A percentile compares a stretch with the other conserved stretches of the same genome.
Conservation (phyloP, 2,113 vertebrate genomes). For the Laticauda colubrina region DNA sequence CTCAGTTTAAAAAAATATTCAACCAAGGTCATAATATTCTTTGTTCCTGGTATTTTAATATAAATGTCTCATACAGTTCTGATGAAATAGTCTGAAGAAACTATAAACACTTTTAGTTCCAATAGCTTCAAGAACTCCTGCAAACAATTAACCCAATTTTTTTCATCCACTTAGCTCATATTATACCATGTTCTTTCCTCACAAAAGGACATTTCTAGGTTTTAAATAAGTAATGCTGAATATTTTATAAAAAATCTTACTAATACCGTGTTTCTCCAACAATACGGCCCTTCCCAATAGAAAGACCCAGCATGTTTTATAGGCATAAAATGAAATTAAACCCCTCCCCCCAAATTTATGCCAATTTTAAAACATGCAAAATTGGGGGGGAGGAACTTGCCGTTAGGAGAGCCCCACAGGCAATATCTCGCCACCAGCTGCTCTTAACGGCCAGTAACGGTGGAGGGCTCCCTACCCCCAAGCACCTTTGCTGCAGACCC, state of each 20-base stretch:
- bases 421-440: too few relatives aligned
- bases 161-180: constrained; percentile 48
- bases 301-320: too few relatives aligned
- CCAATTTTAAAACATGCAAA: too few relatives aligned
- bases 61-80: constrained; percentile 35
- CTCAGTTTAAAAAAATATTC: not conserved
- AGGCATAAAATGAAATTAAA: too few relatives aligned
- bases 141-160: constrained; percentile 62
- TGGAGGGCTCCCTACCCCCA: too few relatives aligned
- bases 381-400: too few relatives aligned
- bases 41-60: constrained; percentile 34
- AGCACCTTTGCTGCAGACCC: too few relatives aligned
- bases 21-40: constrained; percentile 23
- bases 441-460: too few relatives aligned
- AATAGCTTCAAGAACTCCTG: constrained; percentile 50
- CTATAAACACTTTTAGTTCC: constrained; percentile 42
- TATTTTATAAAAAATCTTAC: constrained; percentile 1
- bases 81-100: constrained; percentile 37
- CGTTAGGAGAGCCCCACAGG: too few relatives aligned
- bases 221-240: constrained; percentile 14
- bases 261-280: not conserved
- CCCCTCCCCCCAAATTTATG: too few relatives aligned
- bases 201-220: constrained; percentile 33
- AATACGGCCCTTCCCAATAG: too few relatives aligned
- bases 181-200: constrained; percentile 45